Base-by-base conservation (phyloP, 1,140 invertebrate species). In the Drosophila ambigua region DNA sequence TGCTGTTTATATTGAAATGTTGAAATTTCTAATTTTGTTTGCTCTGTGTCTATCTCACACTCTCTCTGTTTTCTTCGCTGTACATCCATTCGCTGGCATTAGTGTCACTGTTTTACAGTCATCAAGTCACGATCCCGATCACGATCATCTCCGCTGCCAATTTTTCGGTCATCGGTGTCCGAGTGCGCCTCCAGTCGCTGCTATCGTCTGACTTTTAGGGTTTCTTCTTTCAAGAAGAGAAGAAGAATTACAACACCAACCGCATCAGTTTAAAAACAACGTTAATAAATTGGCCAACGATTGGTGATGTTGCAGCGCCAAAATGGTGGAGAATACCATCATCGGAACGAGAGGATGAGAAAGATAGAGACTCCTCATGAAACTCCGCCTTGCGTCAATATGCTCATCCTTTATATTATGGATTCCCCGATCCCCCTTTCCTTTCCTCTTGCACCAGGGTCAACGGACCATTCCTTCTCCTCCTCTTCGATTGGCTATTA, bases 361-460 rank as follows among this genome's bases (percentile, higher is more conserved):
- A 49, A 52, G 28, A 31, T 8, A 31, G 28, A 3, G 8, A 9
- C 28, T 28, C 28, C 6, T 57, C 28, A 55, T 54, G 26, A 52
- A 57, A 67, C 79, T 83, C 75, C 79, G 83, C 75, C 79, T 83
- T 79, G 75, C 79, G 61, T 83, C 79, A 82, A 82, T 82, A 82
- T 83, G 79, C 79, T 83, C 79, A 83, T 83, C 79, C 79, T 79
- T 82, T 78, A 54, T 50, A 31, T 48, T 24, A 44, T 69, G 66
- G 66, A 20, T 39, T 2, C 58, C 41, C 50, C 43, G 48, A 8
- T 45, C 3, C 13, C 2, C n/a, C 13, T 28, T 44, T 20, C 16
- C 8, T 39, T 48, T 41, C 20, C 52, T 13, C 57, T 60, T 51
- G 65, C 49, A 45, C 45, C 71, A 76, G 78, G 82, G 82, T 85